A percentile compares a stretch with the other conserved stretches of the same genome.
These are phyloP conservation scores for Cyphomyrus discorhynchus DNA, from an alignment of 2,113 vertebrate genomes.

Conservation along the genomic window DNA sequence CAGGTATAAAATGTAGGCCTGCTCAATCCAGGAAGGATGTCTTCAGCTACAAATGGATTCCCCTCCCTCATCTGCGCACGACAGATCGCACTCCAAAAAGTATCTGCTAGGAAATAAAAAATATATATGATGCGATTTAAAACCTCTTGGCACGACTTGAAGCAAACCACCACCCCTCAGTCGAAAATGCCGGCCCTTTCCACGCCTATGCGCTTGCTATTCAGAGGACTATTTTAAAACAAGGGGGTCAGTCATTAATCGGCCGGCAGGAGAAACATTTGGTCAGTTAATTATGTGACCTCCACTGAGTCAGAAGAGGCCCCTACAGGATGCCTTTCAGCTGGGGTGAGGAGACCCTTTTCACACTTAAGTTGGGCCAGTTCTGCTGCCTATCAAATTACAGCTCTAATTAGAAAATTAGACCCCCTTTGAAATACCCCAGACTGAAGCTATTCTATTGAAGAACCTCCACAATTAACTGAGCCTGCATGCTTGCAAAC, in stretches of 20 bases:
- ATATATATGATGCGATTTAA: neutral
- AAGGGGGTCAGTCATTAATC: constrained; percentile 55
- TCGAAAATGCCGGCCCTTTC: neutral
- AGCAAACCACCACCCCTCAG: neutral
- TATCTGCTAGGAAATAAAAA: neutral
- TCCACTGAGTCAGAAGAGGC: constrained; percentile 28
- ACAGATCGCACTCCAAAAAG: neutral
- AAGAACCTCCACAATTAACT: constrained; percentile 6
- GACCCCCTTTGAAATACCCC: neutral
- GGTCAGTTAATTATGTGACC: constrained; percentile 48
- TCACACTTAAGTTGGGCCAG: neutral
- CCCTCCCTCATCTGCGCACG: neutral
- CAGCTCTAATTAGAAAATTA: constrained; percentile 11
- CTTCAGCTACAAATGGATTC: neutral
- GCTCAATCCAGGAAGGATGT: neutral
- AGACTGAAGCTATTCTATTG: neutral
- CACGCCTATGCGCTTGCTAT: neutral
- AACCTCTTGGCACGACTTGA: neutral
- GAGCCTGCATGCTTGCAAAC: neutral
- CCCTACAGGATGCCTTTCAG: neutral
- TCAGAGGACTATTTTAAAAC: constrained; percentile 41
- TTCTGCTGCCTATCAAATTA: constrained; percentile 13
- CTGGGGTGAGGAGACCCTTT: neutral
- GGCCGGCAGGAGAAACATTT: constrained; percentile 44
- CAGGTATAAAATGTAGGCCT: neutral